Evolutionary conservation across 2,888 invertebrate species (phyloP).

Genomic region (Tromatobia lineatoria): DNA sequence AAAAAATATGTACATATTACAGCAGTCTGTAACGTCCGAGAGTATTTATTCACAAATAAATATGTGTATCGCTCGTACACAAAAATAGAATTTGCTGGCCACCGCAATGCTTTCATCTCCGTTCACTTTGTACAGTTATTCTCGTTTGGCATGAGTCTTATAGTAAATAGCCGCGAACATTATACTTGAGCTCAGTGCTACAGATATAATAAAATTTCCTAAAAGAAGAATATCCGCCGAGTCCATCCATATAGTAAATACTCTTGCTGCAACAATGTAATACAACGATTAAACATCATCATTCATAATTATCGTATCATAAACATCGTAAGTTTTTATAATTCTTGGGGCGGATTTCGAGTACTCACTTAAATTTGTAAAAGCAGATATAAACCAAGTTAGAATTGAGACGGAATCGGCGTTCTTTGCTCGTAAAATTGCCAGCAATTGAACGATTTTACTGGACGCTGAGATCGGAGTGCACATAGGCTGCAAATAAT

Average conservation of each 20-base stretch:
- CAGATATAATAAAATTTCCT: slow-evolving; percentile 91
- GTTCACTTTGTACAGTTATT: slow-evolving; percentile 69
- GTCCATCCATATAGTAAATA: slow-evolving; percentile 93
- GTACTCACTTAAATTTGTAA: slow-evolving; percentile 92
- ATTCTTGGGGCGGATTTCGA: background rate
- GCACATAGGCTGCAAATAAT: slow-evolving; percentile 89
- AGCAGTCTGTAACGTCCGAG: no score
- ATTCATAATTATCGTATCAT: background rate
- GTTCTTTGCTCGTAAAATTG: slow-evolving; percentile 90
- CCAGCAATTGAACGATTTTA: slow-evolving; percentile 92
- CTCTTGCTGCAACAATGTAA: slow-evolving; percentile 88
- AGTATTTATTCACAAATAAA: slow-evolving; percentile 25
- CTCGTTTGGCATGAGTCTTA: slow-evolving; percentile 85
- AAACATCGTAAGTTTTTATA: no score
- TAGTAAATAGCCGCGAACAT: slow-evolving; percentile 90
- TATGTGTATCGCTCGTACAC: slow-evolving; percentile 23
- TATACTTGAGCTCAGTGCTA: slow-evolving; percentile 90
- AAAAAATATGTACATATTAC: background rate
- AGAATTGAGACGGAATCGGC: slow-evolving; percentile 92
- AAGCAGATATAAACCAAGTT: slow-evolving; percentile 93
- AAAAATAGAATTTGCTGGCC: slow-evolving; percentile 51
- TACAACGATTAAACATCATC: background rate
- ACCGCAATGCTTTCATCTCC: background rate
- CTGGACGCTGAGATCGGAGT: slow-evolving; percentile 94
- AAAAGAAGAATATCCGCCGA: slow-evolving; percentile 91